phyloP scores from a whole-genome alignment of 2,797 vertebrate genomes.

The Crax fasciolata region DNA sequence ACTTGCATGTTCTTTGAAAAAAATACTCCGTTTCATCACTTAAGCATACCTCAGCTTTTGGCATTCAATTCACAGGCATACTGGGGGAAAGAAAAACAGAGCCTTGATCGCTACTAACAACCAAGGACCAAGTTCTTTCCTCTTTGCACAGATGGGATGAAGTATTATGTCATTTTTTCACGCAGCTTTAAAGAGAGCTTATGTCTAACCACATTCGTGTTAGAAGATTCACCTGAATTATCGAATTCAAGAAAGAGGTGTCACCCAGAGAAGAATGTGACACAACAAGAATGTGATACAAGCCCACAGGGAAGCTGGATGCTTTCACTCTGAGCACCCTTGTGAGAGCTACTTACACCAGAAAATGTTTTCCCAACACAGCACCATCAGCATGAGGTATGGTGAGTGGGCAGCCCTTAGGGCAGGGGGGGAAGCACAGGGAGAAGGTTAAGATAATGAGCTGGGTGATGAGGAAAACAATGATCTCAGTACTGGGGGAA shows the following conservation, averaged over 20 bases:
- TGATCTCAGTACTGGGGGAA: not conserved
- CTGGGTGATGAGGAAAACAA: not conserved
- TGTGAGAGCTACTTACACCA: not conserved
- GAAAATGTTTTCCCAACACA: not conserved
- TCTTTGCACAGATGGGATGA: not conserved
- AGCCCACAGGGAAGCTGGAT: not conserved
- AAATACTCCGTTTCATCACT: not conserved
- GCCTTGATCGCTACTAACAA: not conserved
- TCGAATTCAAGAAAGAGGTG: not conserved
- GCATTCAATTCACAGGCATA: not conserved
- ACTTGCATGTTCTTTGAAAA: not conserved
- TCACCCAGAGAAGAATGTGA: not conserved
- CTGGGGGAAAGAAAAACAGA: not conserved
- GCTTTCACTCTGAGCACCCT: not conserved
- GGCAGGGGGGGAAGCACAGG: not conserved
- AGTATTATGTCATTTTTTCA: not conserved
- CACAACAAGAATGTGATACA: not conserved
- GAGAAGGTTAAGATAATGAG: not conserved
- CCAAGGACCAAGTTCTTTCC: not conserved
- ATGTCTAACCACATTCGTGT: not conserved
- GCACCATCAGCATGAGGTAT: not conserved
- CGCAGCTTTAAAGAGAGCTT: not conserved
- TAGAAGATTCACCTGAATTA: not conserved
- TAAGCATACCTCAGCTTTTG: not conserved
- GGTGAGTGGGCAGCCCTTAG: not conserved